Percentiles rank a stretch among this genome's conserved stretches.
phyloP scores from a whole-genome alignment of 2,888 invertebrate species.

The Prosopocoilus inquinatus region DNA sequence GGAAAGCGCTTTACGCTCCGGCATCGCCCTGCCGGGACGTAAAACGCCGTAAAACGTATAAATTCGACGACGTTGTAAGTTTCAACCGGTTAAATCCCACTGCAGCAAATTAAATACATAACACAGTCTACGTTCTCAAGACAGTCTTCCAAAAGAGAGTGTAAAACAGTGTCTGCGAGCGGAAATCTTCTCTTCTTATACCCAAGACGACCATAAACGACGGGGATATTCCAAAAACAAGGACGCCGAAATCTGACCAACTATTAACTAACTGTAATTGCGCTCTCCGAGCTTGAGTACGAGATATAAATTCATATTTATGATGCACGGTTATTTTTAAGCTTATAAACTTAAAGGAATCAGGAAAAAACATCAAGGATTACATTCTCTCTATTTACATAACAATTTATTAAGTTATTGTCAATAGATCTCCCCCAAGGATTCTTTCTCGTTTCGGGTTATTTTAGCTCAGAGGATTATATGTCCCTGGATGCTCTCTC shows the following conservation, averaged over 20 bases:
- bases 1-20: conserved; percentile 1
- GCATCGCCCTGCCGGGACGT: conserved; percentile 8
- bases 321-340: too few species aligned
- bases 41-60: conserved; percentile 8
- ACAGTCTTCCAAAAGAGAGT: conserved; percentile 31
- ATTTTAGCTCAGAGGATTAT: too few species aligned
- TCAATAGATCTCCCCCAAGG: too few species aligned
- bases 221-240: conserved; percentile 16
- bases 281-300: background rate
- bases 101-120: conserved; percentile 35
- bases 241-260: conserved; percentile 14
- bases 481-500: too few species aligned
- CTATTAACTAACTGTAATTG: background rate
- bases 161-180: conserved; percentile 33
- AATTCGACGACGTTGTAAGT: conserved; percentile 13
- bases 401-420: too few species aligned
- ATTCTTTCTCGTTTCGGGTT: too few species aligned
- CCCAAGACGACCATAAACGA: conserved; percentile 27
- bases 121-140: conserved; percentile 30
- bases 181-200: conserved; percentile 21
- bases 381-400: too few species aligned
- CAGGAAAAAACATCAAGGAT: too few species aligned
- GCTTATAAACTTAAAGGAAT: background rate
- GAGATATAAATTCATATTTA: background rate
- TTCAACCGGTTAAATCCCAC: conserved; percentile 30